Conservation (phyloP, 2,888 invertebrate genomes). For the Vesta saturnalis region DNA sequence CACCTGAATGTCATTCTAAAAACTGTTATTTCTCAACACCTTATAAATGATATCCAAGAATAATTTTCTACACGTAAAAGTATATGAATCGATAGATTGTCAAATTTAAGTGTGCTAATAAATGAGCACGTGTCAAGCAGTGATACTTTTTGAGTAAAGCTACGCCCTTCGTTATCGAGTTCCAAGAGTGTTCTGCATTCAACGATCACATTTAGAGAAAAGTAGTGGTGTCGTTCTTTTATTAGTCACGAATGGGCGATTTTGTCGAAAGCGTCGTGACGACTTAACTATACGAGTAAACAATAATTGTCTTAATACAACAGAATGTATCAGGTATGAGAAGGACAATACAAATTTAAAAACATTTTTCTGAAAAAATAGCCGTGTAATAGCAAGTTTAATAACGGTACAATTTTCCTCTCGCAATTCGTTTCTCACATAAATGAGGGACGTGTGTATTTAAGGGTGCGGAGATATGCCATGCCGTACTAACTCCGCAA, state of each 20-base stretch:
- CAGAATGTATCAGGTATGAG: no score
- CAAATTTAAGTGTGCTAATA: no score
- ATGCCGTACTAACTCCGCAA: constrained; percentile 49
- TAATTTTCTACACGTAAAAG: no score
- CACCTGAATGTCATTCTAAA: constrained; percentile 58
- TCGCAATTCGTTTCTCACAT: constrained; percentile 35
- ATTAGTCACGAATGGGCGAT: constrained; percentile 28
- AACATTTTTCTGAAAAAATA: not conserved
- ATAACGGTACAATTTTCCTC: not conserved
- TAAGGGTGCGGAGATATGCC: constrained; percentile 44
- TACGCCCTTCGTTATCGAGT: constrained; percentile 38
- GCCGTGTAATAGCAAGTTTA: not conserved
- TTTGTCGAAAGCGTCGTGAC: not conserved
- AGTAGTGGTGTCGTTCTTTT: constrained; percentile 19
- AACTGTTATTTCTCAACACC: constrained; percentile 50
- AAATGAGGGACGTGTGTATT: constrained; percentile 44
- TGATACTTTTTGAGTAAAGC: constrained; percentile 22
- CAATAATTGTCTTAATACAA: no score
- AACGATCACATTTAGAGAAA: constrained; percentile 28
- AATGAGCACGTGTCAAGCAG: constrained; percentile 31
- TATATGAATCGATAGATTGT: no score
- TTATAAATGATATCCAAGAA: constrained; percentile 18
- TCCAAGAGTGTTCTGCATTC: constrained; percentile 27
- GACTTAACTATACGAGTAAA: not conserved
- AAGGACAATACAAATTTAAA: no score